Evolutionary conservation across 2,113 vertebrate species (phyloP).

Genomic region (Tautogolabrus adspersus): DNA sequence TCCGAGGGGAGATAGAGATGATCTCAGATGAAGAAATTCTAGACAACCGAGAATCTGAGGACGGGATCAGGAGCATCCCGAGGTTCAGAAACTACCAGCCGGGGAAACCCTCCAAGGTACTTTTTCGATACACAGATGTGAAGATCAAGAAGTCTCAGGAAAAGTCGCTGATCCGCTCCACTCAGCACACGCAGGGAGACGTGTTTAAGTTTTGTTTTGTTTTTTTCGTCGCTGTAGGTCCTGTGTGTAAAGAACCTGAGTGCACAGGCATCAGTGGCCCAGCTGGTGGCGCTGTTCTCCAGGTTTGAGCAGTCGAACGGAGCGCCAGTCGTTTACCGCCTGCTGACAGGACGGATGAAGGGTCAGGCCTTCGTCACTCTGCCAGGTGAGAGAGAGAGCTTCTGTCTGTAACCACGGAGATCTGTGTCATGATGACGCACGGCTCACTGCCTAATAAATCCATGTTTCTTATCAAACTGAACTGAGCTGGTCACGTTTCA

Average conservation of each 20-base stretch:
- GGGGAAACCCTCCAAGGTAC: constrained; percentile 91
- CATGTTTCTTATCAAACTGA: no score
- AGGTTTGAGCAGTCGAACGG: constrained; percentile 86
- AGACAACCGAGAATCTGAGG: constrained; percentile 87
- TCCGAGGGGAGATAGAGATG: constrained; percentile 85
- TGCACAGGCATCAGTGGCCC: constrained; percentile 84
- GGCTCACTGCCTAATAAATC: no score
- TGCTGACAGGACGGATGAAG: constrained; percentile 92
- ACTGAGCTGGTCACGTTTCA: no score
- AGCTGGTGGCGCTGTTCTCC: constrained; percentile 93
- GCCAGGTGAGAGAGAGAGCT: constrained; percentile 79
- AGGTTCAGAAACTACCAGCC: constrained; percentile 90
- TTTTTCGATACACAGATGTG: no score
- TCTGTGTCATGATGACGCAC: no score
- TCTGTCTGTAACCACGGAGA: no score
- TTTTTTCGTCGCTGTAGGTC: constrained; percentile 78
- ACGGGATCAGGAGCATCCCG: constrained; percentile 87
- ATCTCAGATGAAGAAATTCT: constrained; percentile 90
- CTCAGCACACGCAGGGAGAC: no score
- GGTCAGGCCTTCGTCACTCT: constrained; percentile 96
- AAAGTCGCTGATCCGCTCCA: no score
- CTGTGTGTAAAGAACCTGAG: constrained; percentile 94
- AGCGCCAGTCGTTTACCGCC: constrained; percentile 85
- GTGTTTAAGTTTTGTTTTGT: neutral
- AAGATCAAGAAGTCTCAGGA: no score